Base-by-base conservation (phyloP, 1,140 invertebrate species). In the Zophobas morio region DNA sequence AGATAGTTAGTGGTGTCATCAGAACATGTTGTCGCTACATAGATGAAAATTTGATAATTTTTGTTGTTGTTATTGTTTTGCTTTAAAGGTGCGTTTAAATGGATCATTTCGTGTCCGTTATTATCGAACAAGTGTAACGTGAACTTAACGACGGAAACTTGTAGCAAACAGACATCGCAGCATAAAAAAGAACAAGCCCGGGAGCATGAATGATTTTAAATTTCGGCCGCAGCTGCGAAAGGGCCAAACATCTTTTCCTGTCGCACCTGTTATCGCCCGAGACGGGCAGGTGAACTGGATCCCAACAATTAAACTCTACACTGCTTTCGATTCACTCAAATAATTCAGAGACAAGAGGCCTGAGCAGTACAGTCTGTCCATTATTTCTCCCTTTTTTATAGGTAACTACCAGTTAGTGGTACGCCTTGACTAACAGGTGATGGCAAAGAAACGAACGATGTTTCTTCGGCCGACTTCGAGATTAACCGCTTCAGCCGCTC, bases 391-490 rank as follows among this genome's bases (percentile, higher is more conserved):
- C 60, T 66, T 66, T 66, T 66, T 66, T 60, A 46, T 73, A 73
- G 53, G 53, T 42, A 56, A 73, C 49, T 72, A 54, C 47, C 49
- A 56, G 71, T 73, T 73, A 56, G 71, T 72, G 70, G 70, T 72
- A 53, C 32, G 33, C 46, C 70, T 53, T 54, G 56, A 35, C 42
- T 51, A 75, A 75, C 74, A 75, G 74, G 74, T 75, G 74, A 75
- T 54, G 60, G 74, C 57, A 56, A 73, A 73, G 74, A 54, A 54
- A 74, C 71, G 46, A 49, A 60, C 74, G 74, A 51, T 51, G 74
- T 53, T 56, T 53, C 53, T 74, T 75, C 74, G 74, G 74, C 34
- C 47, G 74, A 49, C 56, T 66, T 75, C 74, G 74, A 75, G 56
- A 75, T 66, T 54, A 66, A 75, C 74, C 74, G 74, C 74, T 75